Percentiles rank a stretch among this genome's conserved stretches.
Conservation (phyloP, 2,113 vertebrate species). For the Tor tambroides region DNA sequence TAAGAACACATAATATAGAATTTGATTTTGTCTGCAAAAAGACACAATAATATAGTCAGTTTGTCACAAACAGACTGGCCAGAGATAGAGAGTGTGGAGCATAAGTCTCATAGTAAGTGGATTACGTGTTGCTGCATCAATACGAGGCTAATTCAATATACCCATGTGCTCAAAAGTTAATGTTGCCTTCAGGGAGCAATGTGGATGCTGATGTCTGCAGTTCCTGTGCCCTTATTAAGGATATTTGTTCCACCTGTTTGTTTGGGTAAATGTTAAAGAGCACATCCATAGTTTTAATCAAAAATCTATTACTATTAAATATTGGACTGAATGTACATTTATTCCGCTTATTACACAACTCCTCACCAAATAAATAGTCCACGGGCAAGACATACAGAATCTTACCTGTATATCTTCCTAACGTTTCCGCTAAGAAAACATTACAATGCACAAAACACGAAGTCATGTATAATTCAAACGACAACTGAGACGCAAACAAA, state of each 20-base stretch:
- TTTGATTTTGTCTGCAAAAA: neutral
- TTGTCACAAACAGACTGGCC: neutral
- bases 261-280: slow-evolving; percentile 16
- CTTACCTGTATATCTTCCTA: neutral
- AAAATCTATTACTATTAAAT: neutral
- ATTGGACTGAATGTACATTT: neutral
- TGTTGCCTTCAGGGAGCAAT: slow-evolving; percentile 35
- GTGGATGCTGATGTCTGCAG: slow-evolving; percentile 34
- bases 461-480: neutral
- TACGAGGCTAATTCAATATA: slow-evolving; percentile 33
- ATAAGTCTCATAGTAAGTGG: slow-evolving; percentile 19
- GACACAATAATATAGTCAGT: neutral
- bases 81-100: slow-evolving; percentile 16
- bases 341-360: neutral
- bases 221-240: slow-evolving; percentile 19
- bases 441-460: neutral
- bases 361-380: neutral
- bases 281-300: neutral
- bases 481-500: neutral
- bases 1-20: neutral
- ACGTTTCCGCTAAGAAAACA: no score
- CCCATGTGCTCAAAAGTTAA: slow-evolving; percentile 42
- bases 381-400: neutral
- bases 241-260: slow-evolving; percentile 26
- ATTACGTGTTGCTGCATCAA: slow-evolving; percentile 32